A percentile compares a stretch with the other conserved stretches of the same genome.
Evolutionary conservation across 2,797 vertebrate genomes (phyloP).

Genomic region (Crax fasciolata): DNA sequence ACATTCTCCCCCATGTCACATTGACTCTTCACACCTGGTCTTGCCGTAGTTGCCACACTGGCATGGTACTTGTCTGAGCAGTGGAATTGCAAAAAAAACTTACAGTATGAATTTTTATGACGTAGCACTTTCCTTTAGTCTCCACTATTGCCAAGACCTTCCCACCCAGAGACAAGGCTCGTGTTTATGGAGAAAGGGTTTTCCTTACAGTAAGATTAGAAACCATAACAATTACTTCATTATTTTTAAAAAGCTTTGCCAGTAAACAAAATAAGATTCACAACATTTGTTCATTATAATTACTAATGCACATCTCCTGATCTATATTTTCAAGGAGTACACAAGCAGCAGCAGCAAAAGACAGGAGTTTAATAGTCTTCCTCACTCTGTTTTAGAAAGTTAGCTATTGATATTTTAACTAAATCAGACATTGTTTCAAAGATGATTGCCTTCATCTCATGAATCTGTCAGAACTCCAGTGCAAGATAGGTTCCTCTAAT

Average conservation of each 20-base stretch:
- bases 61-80: neutral
- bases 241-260: neutral
- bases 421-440: neutral
- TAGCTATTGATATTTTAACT: neutral
- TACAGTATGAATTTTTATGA: neutral
- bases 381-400: constrained; percentile 1
- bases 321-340: neutral
- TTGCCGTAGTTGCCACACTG: neutral
- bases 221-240: neutral
- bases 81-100: neutral
- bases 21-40: neutral
- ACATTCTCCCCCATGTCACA: neutral
- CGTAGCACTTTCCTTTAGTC: neutral
- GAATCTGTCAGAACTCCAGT: neutral
- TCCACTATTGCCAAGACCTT: neutral
- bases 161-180: neutral
- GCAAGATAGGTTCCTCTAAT: neutral
- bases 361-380: neutral
- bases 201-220: neutral
- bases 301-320: neutral
- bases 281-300: neutral
- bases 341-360: neutral
- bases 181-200: neutral
- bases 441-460: neutral
- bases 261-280: neutral